Percentiles rank a stretch among this genome's conserved stretches.
Conservation (phyloP, 1,140 invertebrate genomes). For the Bombus picipes region DNA sequence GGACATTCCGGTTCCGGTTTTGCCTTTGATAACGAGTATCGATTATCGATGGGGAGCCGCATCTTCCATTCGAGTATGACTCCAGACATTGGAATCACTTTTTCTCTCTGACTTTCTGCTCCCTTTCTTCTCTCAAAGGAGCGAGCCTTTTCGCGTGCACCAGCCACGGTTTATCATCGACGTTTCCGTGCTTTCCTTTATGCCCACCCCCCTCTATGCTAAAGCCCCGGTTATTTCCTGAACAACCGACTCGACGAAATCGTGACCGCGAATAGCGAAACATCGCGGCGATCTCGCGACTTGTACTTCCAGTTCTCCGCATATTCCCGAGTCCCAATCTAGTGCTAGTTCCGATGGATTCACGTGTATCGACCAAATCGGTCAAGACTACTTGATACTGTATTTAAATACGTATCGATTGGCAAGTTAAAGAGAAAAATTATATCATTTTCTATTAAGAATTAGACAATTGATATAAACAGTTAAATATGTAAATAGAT, state of each 20-base stretch:
- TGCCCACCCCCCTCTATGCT: not conserved
- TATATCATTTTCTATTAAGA: not conserved
- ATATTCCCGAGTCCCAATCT: not conserved
- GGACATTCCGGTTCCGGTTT: slow-evolving; percentile 60
- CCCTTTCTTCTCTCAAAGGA: slow-evolving; percentile 38
- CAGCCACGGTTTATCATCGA: slow-evolving; percentile 40
- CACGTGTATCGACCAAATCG: not conserved
- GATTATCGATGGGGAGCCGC: slow-evolving; percentile 63
- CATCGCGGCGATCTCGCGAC: not conserved
- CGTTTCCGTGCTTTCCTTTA: slow-evolving; percentile 23
- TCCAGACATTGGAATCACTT: slow-evolving; percentile 59
- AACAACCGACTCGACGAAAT: not conserved
- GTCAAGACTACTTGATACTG: no score
- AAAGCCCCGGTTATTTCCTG: slow-evolving; percentile 11
- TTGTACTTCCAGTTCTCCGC: not conserved
- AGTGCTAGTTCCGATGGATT: not conserved
- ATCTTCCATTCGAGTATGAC: slow-evolving; percentile 57
- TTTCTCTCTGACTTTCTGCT: slow-evolving; percentile 18
- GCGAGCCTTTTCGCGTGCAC: slow-evolving; percentile 41
- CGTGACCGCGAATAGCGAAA: not conserved
- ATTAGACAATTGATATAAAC: no score
- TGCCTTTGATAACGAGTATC: slow-evolving; percentile 69
- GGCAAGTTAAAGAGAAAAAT: not conserved
- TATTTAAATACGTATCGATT: not conserved
- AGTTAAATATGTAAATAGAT: no score